These are phyloP conservation scores for Sesia apiformis DNA, from an alignment of 2,888 invertebrate species.

Conservation along the genomic window DNA sequence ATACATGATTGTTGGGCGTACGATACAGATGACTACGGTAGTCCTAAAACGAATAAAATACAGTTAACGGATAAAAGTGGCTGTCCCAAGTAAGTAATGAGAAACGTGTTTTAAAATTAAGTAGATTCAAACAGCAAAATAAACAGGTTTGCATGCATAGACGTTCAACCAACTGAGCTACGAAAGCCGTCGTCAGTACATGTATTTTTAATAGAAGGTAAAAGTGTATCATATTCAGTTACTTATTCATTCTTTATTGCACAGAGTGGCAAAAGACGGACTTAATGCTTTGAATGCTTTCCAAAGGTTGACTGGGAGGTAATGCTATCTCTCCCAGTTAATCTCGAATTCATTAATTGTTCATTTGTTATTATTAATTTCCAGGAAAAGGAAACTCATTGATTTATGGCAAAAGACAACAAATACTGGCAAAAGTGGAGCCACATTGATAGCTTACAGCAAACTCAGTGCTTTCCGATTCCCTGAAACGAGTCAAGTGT, in stretches of 20 bases:
- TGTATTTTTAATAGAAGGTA: too few species aligned
- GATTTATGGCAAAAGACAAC: conserved; percentile 77
- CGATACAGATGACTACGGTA: conserved; percentile 76
- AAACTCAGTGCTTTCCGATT: conserved; percentile 83
- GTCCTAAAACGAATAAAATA: conserved; percentile 71
- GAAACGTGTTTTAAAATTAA: too few species aligned
- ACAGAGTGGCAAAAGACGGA: too few species aligned
- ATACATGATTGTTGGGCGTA: conserved; percentile 85
- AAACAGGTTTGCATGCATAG: too few species aligned
- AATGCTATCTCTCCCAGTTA: too few species aligned
- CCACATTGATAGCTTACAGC: conserved; percentile 78
- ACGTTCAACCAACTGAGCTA: too few species aligned
- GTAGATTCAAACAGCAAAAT: too few species aligned
- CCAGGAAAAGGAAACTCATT: conserved; percentile 78
- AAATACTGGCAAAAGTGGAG: conserved; percentile 73
- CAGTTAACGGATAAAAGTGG: conserved; percentile 80
- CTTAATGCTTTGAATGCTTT: too few species aligned
- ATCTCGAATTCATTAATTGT: not conserved
- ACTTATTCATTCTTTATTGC: too few species aligned
- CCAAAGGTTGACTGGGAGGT: too few species aligned
- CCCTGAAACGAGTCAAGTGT: conserved; percentile 82
- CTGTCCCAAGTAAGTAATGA: conserved; percentile 75
- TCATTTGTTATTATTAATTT: conserved; percentile 11
- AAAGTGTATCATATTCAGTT: too few species aligned
- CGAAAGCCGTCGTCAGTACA: too few species aligned